Base-by-base conservation (phyloP, 2,888 invertebrate species). In the Spilosoma lubricipeda region DNA sequence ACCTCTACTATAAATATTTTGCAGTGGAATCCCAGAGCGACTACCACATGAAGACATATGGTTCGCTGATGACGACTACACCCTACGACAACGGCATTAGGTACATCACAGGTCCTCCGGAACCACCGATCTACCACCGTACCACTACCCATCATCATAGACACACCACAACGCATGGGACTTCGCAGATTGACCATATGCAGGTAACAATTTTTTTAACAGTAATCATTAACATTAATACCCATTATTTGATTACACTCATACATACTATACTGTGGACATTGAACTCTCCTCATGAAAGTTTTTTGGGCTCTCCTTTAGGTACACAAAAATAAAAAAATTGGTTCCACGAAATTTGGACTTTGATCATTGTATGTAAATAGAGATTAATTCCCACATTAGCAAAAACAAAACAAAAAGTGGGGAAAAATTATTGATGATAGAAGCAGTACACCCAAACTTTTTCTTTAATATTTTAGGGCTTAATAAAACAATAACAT, bases 11-110 rank as follows among this genome's bases (percentile, higher is more conserved):
- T n/a, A n/a, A n/a, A n/a, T n/a, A n/a, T 52, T 36, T 96, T 96
- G 23, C 94, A 98, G 98, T 98, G 89, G 98, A 98, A 93, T 97
- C 98, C 23, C 98, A 98, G 93, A 98, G 98, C 90, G 98, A 98
- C 93, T 98, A 98, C 91, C 98, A 98, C 92, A 85, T 96, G 93
- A 89, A 96, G 94, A 90, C 96, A 85, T 90, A 96, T 92, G 90
- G 94, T 64, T 87, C 93, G 20, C 86, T 94, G 74, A 83, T 93
- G 77, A 92, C 96, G 64, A 92, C 96, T 67, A 90, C 96, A 13
- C 89, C 94, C n/a, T 88, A 91, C 81, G 93, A 95, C 90, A 91
- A 91, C 83, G 92, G 94, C 81, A 92, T 96, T 88, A 89, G 95
- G 76, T 92, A 94, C 89, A 92, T 96, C 88, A 94, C 96, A 59